A percentile compares a stretch with the other conserved stretches of the same genome.
These are phyloP conservation scores for Propithecus perrieri DNA, from an alignment of 2,797 vertebrate genomes.

Conservation along the genomic window DNA sequence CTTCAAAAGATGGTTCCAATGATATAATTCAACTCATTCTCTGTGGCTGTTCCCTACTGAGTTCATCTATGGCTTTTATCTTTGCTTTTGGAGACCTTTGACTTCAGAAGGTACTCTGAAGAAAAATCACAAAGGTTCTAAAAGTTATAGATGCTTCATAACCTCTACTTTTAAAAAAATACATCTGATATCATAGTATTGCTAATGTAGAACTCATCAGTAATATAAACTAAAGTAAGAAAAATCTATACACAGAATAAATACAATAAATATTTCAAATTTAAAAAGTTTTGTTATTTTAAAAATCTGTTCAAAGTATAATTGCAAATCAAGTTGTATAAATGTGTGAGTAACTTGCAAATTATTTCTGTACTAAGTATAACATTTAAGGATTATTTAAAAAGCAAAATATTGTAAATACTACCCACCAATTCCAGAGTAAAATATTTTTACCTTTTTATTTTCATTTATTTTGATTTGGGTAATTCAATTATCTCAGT, in stretches of 20 bases:
- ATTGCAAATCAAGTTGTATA: background rate
- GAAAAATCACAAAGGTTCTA: conserved; percentile 62
- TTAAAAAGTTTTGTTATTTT: background rate
- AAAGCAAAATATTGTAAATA: background rate
- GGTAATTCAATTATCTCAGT: background rate
- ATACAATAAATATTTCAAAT: background rate
- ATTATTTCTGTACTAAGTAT: background rate
- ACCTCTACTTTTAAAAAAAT: background rate
- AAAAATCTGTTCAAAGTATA: background rate
- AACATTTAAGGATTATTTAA: background rate
- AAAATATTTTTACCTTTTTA: background rate
- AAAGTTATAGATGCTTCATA: conserved; percentile 47
- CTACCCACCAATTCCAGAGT: background rate
- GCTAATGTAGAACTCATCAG: background rate
- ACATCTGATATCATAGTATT: background rate
- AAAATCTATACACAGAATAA: background rate
- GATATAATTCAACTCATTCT: conserved; percentile 50
- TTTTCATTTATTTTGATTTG: background rate
- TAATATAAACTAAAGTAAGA: background rate
- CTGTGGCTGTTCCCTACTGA: conserved; percentile 55
- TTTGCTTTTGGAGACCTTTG: conserved; percentile 69
- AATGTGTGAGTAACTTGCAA: background rate
- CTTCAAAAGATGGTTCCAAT: conserved; percentile 51
- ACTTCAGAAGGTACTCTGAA: conserved; percentile 62
- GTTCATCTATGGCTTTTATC: conserved; percentile 48